These are phyloP conservation scores for Nephrotoma flavescens DNA, from an alignment of 2,888 invertebrate species.

Conservation along the genomic window DNA sequence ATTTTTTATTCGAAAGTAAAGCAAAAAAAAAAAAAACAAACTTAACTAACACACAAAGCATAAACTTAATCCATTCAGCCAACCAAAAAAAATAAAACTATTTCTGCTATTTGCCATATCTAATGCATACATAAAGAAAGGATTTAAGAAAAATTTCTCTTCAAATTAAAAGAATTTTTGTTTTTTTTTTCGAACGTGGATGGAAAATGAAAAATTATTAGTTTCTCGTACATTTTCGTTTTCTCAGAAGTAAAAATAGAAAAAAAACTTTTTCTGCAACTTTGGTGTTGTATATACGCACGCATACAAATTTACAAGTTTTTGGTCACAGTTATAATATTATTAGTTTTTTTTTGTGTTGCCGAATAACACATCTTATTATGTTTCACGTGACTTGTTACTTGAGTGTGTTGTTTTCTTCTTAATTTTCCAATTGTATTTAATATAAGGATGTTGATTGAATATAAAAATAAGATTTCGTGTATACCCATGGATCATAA, in stretches of 20 bases:
- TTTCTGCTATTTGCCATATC: neutral
- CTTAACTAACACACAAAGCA: neutral
- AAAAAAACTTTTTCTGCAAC: neutral
- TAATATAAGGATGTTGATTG: neutral
- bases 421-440: neutral
- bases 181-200: neutral
- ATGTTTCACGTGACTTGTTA: neutral
- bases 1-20: neutral
- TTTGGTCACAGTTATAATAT: neutral
- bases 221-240: neutral
- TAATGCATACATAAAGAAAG: neutral
- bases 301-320: neutral
- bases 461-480: neutral
- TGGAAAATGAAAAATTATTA: neutral
- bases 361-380: neutral
- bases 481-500: neutral
- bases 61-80: neutral
- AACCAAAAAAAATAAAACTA: neutral
- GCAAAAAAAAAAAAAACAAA: neutral
- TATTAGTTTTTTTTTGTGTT: neutral
- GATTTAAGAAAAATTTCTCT: neutral
- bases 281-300: neutral
- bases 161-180: neutral
- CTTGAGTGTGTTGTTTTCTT: neutral
- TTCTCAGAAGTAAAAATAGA: neutral